phyloP scores from a whole-genome alignment of 2,797 vertebrate genomes.

The Eutrigla gurnardus region DNA sequence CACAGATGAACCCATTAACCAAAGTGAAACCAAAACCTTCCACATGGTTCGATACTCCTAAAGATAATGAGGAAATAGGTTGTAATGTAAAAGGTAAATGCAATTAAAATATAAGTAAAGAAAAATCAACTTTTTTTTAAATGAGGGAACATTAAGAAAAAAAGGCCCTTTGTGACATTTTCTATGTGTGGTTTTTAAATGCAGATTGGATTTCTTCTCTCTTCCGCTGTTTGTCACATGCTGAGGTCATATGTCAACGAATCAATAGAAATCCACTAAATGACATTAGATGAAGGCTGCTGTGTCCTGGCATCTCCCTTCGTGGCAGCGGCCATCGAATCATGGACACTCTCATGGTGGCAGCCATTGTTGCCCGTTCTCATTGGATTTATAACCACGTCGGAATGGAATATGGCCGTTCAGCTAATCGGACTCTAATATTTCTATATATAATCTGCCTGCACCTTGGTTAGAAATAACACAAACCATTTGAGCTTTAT shows the following conservation, averaged over 20 bases:
- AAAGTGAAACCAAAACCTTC: not conserved
- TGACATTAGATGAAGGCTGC: constrained; percentile 18
- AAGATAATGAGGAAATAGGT: not conserved
- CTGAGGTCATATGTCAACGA: constrained; percentile 16
- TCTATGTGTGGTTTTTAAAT: not conserved
- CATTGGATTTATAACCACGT: not conserved
- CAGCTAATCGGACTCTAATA: not conserved
- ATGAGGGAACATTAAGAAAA: not conserved
- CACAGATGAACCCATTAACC: not conserved
- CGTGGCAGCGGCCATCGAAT: constrained; percentile 5
- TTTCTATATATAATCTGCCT: not conserved
- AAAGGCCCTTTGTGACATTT: not conserved
- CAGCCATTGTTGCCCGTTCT: not conserved
- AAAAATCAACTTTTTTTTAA: not conserved
- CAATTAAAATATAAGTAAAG: not conserved
- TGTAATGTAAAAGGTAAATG: not conserved
- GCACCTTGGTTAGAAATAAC: not conserved
- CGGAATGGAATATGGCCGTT: not conserved
- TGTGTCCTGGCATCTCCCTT: not conserved
- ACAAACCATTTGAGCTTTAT: not conserved
- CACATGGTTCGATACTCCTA: not conserved
- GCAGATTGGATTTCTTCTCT: constrained; percentile 11
- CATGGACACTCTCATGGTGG: not conserved
- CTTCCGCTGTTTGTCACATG: constrained; percentile 1
- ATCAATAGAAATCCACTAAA: constrained; percentile 36